Evolutionary conservation across 2,113 vertebrate genomes (phyloP), one percentile per base, ranked within the genome.

Genomic region (Ammodytes dubius): DNA sequence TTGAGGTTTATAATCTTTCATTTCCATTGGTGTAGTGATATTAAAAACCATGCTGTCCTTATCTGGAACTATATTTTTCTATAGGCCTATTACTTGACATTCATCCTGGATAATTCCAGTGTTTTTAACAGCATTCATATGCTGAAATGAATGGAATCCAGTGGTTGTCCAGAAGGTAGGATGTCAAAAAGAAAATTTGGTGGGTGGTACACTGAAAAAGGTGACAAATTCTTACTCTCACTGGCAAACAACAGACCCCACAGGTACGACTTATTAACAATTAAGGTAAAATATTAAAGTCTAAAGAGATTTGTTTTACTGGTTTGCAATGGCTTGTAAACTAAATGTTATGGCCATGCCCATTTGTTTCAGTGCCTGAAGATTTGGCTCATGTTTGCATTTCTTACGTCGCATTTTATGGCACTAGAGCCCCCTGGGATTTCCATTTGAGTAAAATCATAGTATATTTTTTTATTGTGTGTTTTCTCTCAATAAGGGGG

Each of bases 1-100:
- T 63, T 76, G 5, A 0, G 4, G 50, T 74, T 84, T 45, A 27
- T 75, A n/a, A 42, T 84, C 69, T 64, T 54, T 67, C 67, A 61
- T 70, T 74, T 63, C 42, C 7, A 19, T 4, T 0, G 0, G 2
- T 56, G 6, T 8, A 37, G 6, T 49, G 19, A 49, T 81, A 57
- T 57, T 19, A 67, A 39, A 59, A 9, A 42, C 0, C 5, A 5
- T 11, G 13, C n/a, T 52, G 35, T 52, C 7, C 9, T 67, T 43
- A 19, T 70, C 37, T 47, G 10, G 69, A 46, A 47, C 1, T 7
- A 3, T 4, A 52, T 17, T 19, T 47, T 65, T 12, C 10, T 46
- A 4, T 50, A 39, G 27, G 37, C 9, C 53, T 12, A 39, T 46
- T 14, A 14, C 27, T 40, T 67, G 12, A 14, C 46, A 19, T 73